Evolutionary conservation across 2,797 vertebrate species (phyloP), one percentile per base, ranked within the genome.

Genomic region (Gobio occitaniae): DNA sequence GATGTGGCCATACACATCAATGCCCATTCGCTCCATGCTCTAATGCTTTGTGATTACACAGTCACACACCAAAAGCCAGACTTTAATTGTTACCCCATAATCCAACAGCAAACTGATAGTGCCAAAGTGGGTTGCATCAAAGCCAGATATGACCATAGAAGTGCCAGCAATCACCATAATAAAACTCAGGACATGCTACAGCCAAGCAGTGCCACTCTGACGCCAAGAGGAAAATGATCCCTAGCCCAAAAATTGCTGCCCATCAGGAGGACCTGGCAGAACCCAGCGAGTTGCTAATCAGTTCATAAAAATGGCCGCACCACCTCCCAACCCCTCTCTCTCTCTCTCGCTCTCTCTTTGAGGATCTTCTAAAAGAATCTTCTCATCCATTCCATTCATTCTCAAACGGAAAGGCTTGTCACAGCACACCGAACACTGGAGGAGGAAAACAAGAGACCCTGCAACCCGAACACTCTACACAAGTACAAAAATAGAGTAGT

Each of bases 161-260:
- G 50, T n/a, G 88, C 89, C 89, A 90, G 87, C 84, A 84, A 82
- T 86, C 89, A 87, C 89, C 84, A 86, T 87, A 87, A 90, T 88
- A 90, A 90, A 85, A 85, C 72, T 61, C 86, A 79, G 77, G 52
- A 84, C 75, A 44, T 47, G 69, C 70, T 84, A 77, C 56, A 74
- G 86, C 86, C 89, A 82, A 84, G 81, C 59, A 75, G 79, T 36
- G 4, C 36, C 32, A 32, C 72, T 68, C 56, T 21, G 21, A 54
- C 32, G 84, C 89, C 87, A 90, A 87, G 65, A 90, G 87, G 82
- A 84, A 86, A 88, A 86, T 82, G 82, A 88, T 90, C 87, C 56
- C 87, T 84, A 72, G 87, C 65, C 81, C 41, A 75, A 84, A 86
- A 83, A 54, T 82, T 74, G 44, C 72, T 63, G 80, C 77, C 83